Percentiles rank a stretch among this genome's conserved stretches.
These are phyloP conservation scores for Urocynchramus pylzowi DNA, from an alignment of 2,113 vertebrate species.

Conservation along the genomic window DNA sequence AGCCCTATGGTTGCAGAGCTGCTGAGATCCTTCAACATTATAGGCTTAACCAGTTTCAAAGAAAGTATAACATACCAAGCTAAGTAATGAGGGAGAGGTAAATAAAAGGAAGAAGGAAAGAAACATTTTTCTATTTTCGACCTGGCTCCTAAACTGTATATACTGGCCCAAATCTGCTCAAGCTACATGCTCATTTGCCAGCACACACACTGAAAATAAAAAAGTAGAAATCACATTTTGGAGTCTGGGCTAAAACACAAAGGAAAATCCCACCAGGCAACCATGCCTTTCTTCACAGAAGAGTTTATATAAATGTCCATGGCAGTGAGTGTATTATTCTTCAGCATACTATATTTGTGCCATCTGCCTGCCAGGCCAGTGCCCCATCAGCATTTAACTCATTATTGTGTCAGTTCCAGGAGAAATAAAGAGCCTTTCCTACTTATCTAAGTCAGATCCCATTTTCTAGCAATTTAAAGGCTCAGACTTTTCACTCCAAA, in stretches of 20 bases:
- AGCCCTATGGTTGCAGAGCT: neutral
- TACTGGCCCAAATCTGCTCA: neutral
- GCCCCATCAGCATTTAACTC: conserved; percentile 20
- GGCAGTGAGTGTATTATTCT: neutral
- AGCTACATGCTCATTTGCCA: neutral
- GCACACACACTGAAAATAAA: neutral
- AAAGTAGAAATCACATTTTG: neutral
- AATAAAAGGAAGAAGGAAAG: accelerated
- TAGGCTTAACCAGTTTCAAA: neutral
- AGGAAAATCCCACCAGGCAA: neutral
- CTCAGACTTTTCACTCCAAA: neutral
- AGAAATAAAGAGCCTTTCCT: neutral
- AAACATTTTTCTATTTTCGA: neutral
- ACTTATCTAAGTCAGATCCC: neutral
- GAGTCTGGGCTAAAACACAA: neutral
- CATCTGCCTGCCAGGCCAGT: conserved; percentile 26
- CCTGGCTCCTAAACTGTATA: neutral
- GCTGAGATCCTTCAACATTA: neutral
- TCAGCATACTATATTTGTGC: neutral
- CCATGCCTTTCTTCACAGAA: neutral
- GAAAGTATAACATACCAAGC: neutral
- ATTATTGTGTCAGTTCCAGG: neutral
- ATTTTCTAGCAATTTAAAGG: neutral
- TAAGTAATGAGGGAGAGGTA: neutral
- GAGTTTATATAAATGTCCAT: neutral